phyloP scores from a whole-genome alignment of 2,888 invertebrate species.

The Plebejus argus region DNA sequence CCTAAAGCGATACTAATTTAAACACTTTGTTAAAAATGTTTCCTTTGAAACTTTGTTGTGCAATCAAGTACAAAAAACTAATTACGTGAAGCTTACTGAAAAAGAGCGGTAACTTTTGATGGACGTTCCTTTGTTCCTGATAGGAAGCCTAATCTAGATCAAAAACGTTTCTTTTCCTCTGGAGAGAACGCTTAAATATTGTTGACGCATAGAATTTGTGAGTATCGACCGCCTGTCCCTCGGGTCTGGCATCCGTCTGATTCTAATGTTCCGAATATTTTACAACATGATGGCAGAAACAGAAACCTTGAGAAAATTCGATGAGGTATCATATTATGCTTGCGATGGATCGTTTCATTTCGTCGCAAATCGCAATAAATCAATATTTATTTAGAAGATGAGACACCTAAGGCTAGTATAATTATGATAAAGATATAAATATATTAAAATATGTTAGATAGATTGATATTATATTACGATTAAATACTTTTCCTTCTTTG shows the following conservation, averaged over 20 bases:
- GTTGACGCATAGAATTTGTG: conserved; percentile 9
- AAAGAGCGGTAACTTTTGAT: not conserved
- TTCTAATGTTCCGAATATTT: not conserved
- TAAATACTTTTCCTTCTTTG: not conserved
- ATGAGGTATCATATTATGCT: too few species aligned
- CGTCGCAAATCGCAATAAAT: too few species aligned
- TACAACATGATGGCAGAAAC: not conserved
- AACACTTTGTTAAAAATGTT: not conserved
- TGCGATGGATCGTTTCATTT: too few species aligned
- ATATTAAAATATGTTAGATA: too few species aligned
- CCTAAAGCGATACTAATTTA: not conserved
- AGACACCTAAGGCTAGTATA: too few species aligned
- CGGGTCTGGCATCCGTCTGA: not conserved
- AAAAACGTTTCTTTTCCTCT: not conserved
- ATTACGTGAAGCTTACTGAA: not conserved
- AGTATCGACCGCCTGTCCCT: not conserved
- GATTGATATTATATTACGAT: too few species aligned
- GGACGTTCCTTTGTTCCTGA: conserved; percentile 2
- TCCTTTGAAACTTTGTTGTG: not conserved
- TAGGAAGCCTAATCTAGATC: not conserved
- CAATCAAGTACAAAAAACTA: not conserved
- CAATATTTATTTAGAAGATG: too few species aligned
- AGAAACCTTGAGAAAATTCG: too few species aligned
- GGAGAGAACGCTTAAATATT: not conserved
- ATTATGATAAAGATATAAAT: too few species aligned